Evolutionary conservation across 2,797 vertebrate genomes (phyloP), one percentile per base, ranked within the genome.

Genomic region (Benthosema pterotum): DNA sequence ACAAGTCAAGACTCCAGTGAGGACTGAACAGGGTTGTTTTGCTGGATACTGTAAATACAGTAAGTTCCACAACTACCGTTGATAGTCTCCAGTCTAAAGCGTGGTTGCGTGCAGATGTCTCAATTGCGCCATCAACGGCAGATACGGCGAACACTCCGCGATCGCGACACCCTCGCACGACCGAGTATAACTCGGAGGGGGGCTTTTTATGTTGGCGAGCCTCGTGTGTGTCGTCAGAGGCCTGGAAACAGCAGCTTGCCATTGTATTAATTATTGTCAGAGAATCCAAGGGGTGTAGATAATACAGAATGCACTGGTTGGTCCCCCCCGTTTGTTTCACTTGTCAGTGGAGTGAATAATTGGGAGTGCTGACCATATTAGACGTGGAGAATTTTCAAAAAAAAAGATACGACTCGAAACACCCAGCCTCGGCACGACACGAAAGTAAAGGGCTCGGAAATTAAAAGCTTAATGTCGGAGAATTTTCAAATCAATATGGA

Each of bases 391-490:
- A 87, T 90, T 90, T 91, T 80, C 77, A 81, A 85, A 89, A 91
- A 86, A 81, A 85, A 89, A 91, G 87, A 85, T 90, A 90, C 60
- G 78, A 88, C 86, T 86, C 77, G 77, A 74, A n/a, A n/a, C n/a
- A 87, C 32, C 87, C 77, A 79, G 78, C 84, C 89, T n/a, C n/a
- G n/a, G 92, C 94, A 94, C n/a, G n/a, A 95, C 79, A 88, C 84
- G 89, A 92, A 92, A 86, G 85, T 84, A 74, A n/a, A n/a, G 43
- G 80, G 67, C 94, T 93, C 87, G 93, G 92, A 95, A 96, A 96
- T 96, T 94, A 96, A 95, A 96, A 94, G 94, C 95, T 94, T 95
- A 95, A 94, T 95, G 94, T 95, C 93, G 91, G 93, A 90, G 89
- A 93, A 93, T 93, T 94, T n/a, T 86, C 69, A 83, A 85, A 87